Base-by-base conservation (phyloP, 53 echinoderm and acorn worm genomes). In the Stichopus horrens region DNA sequence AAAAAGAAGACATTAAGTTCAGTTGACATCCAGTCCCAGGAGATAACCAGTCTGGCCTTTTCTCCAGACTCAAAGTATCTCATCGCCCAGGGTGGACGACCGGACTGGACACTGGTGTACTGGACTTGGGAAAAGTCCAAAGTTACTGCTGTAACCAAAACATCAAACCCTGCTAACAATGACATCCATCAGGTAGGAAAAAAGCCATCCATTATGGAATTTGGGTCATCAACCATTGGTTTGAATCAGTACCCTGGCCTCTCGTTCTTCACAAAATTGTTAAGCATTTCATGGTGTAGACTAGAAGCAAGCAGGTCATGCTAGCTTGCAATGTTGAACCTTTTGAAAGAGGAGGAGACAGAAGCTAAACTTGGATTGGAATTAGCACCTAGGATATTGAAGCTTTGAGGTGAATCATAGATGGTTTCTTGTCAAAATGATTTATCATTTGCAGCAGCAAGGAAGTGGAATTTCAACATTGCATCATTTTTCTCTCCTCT, bases 51-150 rank as follows among this genome's bases (percentile, higher is more conserved):
- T 53, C 88, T 99, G 88, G 99, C 99, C 54, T 99, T 99, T 87
- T 95, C 95, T 58, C 99, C 99, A 53, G 99, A 99, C 86, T 99
- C 99, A 55, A 99, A 99, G 88, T 99, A 99, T 76, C 87, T 99
- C 89, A 99, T 99, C 77, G 99, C 99, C n/a, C 99, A 99, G 75
- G 96, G 96, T 52, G 99, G 99, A 9, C 58, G 95, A 53, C 99
- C 99, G 16, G 99, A 99, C 83, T 99, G 99, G 99, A 95, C 94
- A 10, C 88, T 99, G 84, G 96, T 99, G 8, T 99, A 99, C 90
- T 99, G 99, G 99, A 99, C 99, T 5, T 99, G 99, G 99, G 99
- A 99, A 85, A 99, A 99, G 59, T 99, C 99, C 9, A 99, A 99
- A 80, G 93, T 99, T 67, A 99, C 94, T 94, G 99, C 99, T 59